Evolutionary conservation across 1,140 invertebrate genomes (phyloP).

Genomic region (Cotesia chilonis): DNA sequence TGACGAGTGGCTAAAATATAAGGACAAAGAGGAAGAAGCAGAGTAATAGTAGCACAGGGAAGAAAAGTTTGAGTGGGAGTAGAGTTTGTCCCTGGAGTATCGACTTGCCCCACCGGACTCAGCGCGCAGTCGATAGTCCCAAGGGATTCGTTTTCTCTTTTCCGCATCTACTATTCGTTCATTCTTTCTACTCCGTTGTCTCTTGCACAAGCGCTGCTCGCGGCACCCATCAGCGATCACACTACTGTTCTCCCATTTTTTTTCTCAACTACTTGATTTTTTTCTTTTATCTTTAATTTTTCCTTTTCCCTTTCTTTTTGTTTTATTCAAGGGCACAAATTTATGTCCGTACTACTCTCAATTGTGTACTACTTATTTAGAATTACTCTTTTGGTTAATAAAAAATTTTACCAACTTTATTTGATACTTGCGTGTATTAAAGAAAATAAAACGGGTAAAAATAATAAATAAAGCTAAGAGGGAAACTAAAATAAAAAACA

Average conservation of each 20-base stretch:
- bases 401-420: neutral
- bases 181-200: constrained; percentile 28
- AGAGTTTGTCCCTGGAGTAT: constrained; percentile 62
- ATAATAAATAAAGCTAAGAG: neutral
- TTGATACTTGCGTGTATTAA: neutral
- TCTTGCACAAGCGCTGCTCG: neutral
- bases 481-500: constrained; percentile 48
- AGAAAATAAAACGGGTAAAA: neutral
- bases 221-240: too few relatives aligned
- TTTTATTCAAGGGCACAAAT: too few relatives aligned
- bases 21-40: constrained; percentile 20
- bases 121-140: constrained; percentile 63
- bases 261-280: too few relatives aligned
- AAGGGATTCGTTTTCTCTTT: constrained; percentile 56
- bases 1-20: constrained; percentile 23
- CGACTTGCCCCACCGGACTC: constrained; percentile 65
- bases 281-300: too few relatives aligned
- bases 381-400: too few relatives aligned
- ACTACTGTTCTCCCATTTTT: too few relatives aligned
- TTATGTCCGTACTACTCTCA: too few relatives aligned
- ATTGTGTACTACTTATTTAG: too few relatives aligned
- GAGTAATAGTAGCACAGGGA: constrained; percentile 35
- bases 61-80: constrained; percentile 41
- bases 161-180: constrained; percentile 37
- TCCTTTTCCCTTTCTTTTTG: too few relatives aligned